Percentiles rank a stretch among this genome's conserved stretches.
Evolutionary conservation across 2,888 invertebrate genomes (phyloP).

Genomic region (Prenolepis imparis): DNA sequence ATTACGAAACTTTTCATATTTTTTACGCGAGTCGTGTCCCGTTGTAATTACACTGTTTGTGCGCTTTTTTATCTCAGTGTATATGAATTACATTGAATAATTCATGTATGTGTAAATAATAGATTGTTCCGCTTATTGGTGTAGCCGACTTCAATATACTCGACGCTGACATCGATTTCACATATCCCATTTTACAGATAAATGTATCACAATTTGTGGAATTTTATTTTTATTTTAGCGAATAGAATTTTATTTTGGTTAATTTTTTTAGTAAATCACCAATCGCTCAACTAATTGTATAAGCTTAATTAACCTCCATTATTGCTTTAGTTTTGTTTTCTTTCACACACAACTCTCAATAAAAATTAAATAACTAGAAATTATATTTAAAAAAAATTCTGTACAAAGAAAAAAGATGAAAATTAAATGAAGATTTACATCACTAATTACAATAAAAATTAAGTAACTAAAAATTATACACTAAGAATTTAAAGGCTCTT

Average conservation of each 20-base stretch:
- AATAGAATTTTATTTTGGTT: neutral
- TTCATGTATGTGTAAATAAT: constrained; percentile 55
- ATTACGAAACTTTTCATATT: constrained; percentile 54
- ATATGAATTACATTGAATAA: constrained; percentile 36
- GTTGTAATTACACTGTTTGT: constrained; percentile 47
- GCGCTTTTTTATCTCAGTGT: constrained; percentile 36
- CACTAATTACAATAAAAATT: no score
- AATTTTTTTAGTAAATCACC: neutral
- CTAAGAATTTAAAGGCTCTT: no score
- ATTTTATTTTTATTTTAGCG: constrained; percentile 16
- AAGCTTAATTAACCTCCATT: neutral
- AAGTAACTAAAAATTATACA: no score
- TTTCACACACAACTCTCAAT: neutral
- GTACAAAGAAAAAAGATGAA: neutral
- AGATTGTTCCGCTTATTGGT: constrained; percentile 37
- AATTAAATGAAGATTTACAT: neutral
- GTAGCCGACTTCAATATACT: constrained; percentile 55
- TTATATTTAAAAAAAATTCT: neutral
- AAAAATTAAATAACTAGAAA: neutral
- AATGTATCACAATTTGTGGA: neutral
- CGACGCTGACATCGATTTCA: constrained; percentile 72
- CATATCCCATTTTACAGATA: neutral
- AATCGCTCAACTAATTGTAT: neutral
- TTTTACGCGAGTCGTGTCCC: constrained; percentile 78
- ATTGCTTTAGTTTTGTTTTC: neutral